phyloP scores from a whole-genome alignment of 2,113 vertebrate species.

The Rutilus rutilus region DNA sequence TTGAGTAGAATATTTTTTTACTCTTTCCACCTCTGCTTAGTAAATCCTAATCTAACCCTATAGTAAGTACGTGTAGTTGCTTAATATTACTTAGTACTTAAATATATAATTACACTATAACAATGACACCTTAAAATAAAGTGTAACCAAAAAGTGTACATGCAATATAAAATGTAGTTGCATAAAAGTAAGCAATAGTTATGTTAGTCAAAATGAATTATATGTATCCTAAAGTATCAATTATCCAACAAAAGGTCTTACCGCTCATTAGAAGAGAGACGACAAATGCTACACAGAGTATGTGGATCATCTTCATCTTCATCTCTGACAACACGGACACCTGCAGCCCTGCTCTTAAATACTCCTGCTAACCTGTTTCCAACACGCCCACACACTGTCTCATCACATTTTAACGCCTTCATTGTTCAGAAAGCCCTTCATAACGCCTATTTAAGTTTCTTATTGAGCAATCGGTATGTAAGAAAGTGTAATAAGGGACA shows the following conservation, averaged over 20 bases:
- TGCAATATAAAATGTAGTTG: not conserved
- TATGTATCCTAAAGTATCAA: not conserved
- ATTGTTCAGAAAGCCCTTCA: too few species aligned
- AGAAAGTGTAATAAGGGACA: not conserved
- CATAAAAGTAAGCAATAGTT: not conserved
- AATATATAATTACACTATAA: too few species aligned
- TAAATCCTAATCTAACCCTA: too few species aligned
- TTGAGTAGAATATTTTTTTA: too few species aligned
- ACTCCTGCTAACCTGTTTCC: not conserved
- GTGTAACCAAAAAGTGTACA: too few species aligned
- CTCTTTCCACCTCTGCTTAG: too few species aligned
- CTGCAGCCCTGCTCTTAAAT: constrained; percentile 1
- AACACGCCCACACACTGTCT: not conserved
- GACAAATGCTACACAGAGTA: not conserved
- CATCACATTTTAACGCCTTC: not conserved
- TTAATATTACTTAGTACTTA: too few species aligned
- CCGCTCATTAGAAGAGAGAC: not conserved
- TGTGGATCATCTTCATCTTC: not conserved
- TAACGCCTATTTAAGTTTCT: not conserved
- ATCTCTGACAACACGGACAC: not conserved
- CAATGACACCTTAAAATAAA: too few species aligned
- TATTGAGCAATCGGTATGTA: not conserved
- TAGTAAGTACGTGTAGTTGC: too few species aligned
- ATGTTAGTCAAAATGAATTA: not conserved
- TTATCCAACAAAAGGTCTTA: not conserved